phyloP scores from a whole-genome alignment of 2,888 invertebrate species.

The Synanthedon tipuliformis region DNA sequence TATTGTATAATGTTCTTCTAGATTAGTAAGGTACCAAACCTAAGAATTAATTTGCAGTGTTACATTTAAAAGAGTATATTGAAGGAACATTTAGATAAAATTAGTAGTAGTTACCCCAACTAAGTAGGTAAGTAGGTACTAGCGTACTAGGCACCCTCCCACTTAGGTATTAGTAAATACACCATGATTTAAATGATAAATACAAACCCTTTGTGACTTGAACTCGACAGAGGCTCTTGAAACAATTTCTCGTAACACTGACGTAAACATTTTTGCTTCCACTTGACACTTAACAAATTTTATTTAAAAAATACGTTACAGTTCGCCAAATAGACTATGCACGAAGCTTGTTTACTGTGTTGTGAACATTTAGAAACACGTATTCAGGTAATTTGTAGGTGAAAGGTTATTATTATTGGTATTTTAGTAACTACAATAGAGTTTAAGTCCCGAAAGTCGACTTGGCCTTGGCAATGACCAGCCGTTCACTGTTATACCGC shows the following conservation, averaged over 20 bases:
- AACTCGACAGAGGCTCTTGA: slow-evolving; percentile 44
- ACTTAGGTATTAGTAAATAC: too few species aligned
- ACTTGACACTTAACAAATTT: slow-evolving; percentile 11
- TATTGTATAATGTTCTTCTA: too few species aligned
- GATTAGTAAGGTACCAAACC: too few species aligned
- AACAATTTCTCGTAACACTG: slow-evolving; percentile 52
- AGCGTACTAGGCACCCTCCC: too few species aligned
- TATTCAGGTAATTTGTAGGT: slow-evolving; percentile 14
- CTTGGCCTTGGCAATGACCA: slow-evolving; percentile 65
- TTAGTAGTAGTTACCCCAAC: too few species aligned
- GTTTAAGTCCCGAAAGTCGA: slow-evolving; percentile 26
- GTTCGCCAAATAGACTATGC: not conserved
- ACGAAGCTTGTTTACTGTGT: not conserved
- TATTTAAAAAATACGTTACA: not conserved
- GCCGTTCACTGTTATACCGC: slow-evolving; percentile 52
- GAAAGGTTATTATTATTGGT: slow-evolving; percentile 27
- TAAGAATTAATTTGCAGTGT: too few species aligned
- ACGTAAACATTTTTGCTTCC: slow-evolving; percentile 48
- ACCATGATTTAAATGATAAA: not conserved
- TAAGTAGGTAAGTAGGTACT: too few species aligned
- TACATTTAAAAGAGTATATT: too few species aligned
- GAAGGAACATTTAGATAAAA: too few species aligned
- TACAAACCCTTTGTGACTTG: slow-evolving; percentile 38
- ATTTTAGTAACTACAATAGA: slow-evolving; percentile 14
- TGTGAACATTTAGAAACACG: slow-evolving; percentile 5